Conservation (phyloP, 2,113 vertebrate genomes). For the Hippopotamus amphibius region DNA sequence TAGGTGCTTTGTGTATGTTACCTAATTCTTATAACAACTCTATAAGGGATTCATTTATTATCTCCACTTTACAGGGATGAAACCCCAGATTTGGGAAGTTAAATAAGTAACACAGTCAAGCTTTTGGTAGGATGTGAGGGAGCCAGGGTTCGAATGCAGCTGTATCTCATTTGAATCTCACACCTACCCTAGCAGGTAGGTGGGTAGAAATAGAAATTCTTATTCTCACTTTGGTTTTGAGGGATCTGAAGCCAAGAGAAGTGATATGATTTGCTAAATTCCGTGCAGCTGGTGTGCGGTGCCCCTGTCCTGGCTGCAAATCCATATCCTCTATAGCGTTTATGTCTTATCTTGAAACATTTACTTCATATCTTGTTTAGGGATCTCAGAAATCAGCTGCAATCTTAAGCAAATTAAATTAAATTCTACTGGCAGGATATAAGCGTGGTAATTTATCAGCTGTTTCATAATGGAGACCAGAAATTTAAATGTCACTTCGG, state of each 20-base stretch:
- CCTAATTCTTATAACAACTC: background rate
- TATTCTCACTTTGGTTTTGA: background rate
- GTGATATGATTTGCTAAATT: background rate
- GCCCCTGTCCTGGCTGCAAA: background rate
- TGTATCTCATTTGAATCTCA: background rate
- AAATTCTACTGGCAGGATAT: constrained; percentile 21
- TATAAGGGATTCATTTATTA: background rate
- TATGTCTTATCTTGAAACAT: background rate
- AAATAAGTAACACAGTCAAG: background rate
- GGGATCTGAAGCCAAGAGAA: background rate
- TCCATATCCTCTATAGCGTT: background rate
- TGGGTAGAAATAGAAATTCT: background rate
- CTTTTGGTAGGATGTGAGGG: background rate
- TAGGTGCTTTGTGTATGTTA: background rate
- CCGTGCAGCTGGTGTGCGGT: rapidly evolving
- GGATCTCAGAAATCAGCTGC: constrained; percentile 16
- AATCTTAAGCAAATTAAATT: constrained; percentile 57
- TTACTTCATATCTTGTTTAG: background rate
- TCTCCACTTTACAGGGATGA: background rate
- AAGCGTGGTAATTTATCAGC: constrained; percentile 57
- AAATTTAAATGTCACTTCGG: constrained; percentile 49
- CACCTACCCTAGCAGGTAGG: background rate
- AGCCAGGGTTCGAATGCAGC: background rate
- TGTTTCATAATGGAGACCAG: constrained; percentile 60
- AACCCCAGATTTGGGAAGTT: background rate